Base-by-base conservation (phyloP, 2,888 invertebrate genomes). In the Lepidonotus clava region DNA sequence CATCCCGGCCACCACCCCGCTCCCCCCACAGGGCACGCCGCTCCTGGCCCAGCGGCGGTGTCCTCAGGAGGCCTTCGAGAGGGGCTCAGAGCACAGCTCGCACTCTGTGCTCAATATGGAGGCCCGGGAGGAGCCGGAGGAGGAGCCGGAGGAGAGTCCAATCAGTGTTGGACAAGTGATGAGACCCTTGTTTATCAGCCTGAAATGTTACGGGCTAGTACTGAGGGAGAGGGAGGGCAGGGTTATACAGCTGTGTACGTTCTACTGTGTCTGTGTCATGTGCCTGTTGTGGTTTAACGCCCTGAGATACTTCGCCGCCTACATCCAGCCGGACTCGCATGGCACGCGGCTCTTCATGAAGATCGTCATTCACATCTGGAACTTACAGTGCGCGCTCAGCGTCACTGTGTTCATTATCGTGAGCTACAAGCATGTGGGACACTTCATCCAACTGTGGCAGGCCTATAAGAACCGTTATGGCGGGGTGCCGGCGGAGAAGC, bases 291-390 rank as follows among this genome's bases (percentile, higher is more conserved):
- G 85, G 85, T 34, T 85, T 32, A 71, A 61, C 28, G 67, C 85
- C 4, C 41, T 85, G 67, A 28, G 71, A 21, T 66, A 66, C 53
- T 85, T 85, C 32, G 85, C 85, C 21, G 66, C 66, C 32, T 85
- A 85, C 76, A 36, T 40, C 0, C 71, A 40, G 24, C 67, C 46
- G 28, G 85, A 85, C 85, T 32, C 71, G 21, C 66, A 85, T 34
- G 85, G 85, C 0, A 71, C 67, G 0, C 21, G 41, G 11, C 76
- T 85, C 34, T 66, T 85, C 46, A 76, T 66, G 71, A 85, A 76
- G 51, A 34, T 85, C 28, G 76, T 66, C 67, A 67, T 66, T 32
- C 85, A 85, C 46, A 66, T 46, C 51, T 85, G 85, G 85, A 61
- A 85, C 32, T 18, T 85, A 34, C 85, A 85, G 41, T 66, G 61